Evolutionary conservation across 2,797 vertebrate species (phyloP), one percentile per base, ranked within the genome.

Genomic region (Typhlichthys eigenmanni): DNA sequence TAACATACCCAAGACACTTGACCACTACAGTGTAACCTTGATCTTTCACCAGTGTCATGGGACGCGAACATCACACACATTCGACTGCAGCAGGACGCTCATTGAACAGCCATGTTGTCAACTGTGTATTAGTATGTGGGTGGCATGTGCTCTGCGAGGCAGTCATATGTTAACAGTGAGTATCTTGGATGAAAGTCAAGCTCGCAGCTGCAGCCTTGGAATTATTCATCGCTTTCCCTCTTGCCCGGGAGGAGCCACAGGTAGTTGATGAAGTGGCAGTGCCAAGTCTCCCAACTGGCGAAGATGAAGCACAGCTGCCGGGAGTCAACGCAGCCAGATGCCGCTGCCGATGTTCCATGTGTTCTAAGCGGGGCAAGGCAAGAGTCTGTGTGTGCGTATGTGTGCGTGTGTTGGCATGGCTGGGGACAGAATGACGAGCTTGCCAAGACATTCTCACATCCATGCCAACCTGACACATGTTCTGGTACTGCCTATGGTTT

Each of bases 271-370:
- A 93, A 94, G 92, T 92, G 90, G 91, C 92, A 83, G 89, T 92
- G 92, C 93, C 93, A 93, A 93, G 90, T 88, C 89, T 93, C 92
- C 92, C 93, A 94, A 94, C 92, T 94, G 93, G 93, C 83, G 85
- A 92, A 92, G 90, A 91, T 83, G 90, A 92, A 91, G 90, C 89
- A 82, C 93, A 94, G 93, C 94, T 95, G 94, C 91, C 87, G 89
- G 84, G 90, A 93, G 91, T 93, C 92, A 90, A 81, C 83, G 78
- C 85, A 87, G 92, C 92, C 94, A 94, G 94, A 94, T 94, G 94
- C 89, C 91, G 91, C 86, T 81, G 91, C 89, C 89, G 88, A 93
- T 89, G 88, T 90, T 92, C 93, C 94, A 93, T 92, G 93, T 93
- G 94, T 94, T 94, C 92, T 88, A 92, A 92, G 89, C 89, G 87